Base-by-base conservation (phyloP, 1,140 invertebrate species). In the Macrotrachela quadricornifera region DNA sequence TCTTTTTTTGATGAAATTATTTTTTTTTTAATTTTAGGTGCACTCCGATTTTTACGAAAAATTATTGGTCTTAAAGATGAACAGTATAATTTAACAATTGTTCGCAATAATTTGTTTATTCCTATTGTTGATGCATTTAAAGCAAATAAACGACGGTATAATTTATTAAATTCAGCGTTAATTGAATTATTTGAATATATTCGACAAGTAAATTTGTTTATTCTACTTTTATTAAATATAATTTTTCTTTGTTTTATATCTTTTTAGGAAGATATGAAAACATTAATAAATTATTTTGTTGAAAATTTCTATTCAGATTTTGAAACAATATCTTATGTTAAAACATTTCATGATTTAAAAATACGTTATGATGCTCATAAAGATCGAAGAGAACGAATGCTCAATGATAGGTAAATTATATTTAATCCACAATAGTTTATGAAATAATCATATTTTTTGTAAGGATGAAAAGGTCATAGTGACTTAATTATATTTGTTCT, bases 181-280 rank as follows among this genome's bases (percentile, higher is more conserved):
- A 77, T 97, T 64, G 94, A 99, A 75, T 79, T 99, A 72, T 99
- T 99, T 75, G 94, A 99, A 72, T 97, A 91, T 72, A 92, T 99
- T 54, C 64, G 64, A 63, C 51, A 60, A 49, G 69, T 70, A 57
- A 63, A 53, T 6, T 8, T 43, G 1, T 17, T 36, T 30, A 30
- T 30, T 30, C 3, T 4, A 8, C 15, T 13, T 57, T 45, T 15
- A n/a, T 47, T 50, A 13, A 40, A n/a, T 1, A 37, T 9, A 47
- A 55, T 42, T 52, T 6, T 55, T 14, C 18, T 14, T 18, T 8
- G 44, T 16, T 13, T 58, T 58, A 47, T 57, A 57, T 50, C 60
- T 56, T 67, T 69, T 6, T 62, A 80, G 78, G 87, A 95, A 74
- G 87, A 92, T 70, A 85, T 94, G 41, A 91, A 88, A 72, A 81